These are phyloP conservation scores for Oscheius sp. DNA, from an alignment of 2,888 invertebrate genomes.

Conservation along the genomic window DNA sequence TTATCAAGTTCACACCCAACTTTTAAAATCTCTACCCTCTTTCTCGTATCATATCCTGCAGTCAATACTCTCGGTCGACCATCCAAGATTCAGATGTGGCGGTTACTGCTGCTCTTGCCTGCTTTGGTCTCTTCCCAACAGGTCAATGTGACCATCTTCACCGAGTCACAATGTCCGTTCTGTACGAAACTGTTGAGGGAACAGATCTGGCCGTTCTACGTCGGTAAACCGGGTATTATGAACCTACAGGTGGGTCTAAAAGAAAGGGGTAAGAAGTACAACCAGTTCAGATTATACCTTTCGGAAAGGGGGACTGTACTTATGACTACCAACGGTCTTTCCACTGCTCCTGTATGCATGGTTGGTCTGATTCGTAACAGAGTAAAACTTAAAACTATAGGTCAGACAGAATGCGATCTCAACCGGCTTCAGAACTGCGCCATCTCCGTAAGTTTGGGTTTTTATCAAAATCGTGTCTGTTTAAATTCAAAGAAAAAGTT, in stretches of 20 bases:
- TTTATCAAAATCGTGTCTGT: no score
- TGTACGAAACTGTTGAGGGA: conserved; percentile 71
- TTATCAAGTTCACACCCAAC: not conserved
- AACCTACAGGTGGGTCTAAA: conserved; percentile 64
- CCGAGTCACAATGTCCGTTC: conserved; percentile 72
- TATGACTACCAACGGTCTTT: conserved; percentile 70
- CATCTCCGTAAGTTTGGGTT: conserved; percentile 62
- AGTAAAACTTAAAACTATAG: no score
- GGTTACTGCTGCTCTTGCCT: conserved; percentile 28
- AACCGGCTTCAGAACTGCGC: conserved; percentile 72
- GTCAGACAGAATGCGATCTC: conserved; percentile 70
- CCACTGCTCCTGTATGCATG: conserved; percentile 72
- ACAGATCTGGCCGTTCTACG: conserved; percentile 73
- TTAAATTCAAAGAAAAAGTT: no score
- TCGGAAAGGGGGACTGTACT: conserved; percentile 72
- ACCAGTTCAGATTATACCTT: conserved; percentile 66
- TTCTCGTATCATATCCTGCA: not conserved
- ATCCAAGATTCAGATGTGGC: conserved; percentile 11
- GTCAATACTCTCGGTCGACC: not conserved
- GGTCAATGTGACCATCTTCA: conserved; percentile 71
- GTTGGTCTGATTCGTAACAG: conserved; percentile 40
- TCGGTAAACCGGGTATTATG: conserved; percentile 70
- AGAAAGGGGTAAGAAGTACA: conserved; percentile 3
- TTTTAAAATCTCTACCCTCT: conserved; percentile 1
- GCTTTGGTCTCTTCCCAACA: conserved; percentile 38